A percentile compares a stretch with the other conserved stretches of the same genome.
Evolutionary conservation across 2,888 invertebrate species (phyloP).

Genomic region (Caenorhabditis imperialis): DNA sequence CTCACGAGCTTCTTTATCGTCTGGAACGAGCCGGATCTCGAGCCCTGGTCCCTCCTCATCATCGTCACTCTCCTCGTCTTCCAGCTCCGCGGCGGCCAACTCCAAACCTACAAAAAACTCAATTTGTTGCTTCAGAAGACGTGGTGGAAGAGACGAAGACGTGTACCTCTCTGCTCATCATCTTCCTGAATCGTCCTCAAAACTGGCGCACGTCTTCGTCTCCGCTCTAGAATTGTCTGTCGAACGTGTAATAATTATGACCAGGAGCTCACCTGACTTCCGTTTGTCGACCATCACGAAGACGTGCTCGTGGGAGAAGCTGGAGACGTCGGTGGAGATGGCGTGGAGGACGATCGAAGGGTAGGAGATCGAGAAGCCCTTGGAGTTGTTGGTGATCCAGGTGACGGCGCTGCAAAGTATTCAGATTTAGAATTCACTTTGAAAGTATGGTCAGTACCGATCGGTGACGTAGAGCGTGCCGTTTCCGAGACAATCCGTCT

Average conservation of each 20-base stretch:
- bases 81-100: conserved; percentile 56
- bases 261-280: conserved; percentile 58
- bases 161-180: conserved; percentile 52
- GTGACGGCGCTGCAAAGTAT: conserved; percentile 56
- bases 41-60: conserved; percentile 62
- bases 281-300: conserved; percentile 85
- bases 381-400: conserved; percentile 53
- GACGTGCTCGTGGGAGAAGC: conserved; percentile 84
- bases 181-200: conserved; percentile 61
- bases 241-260: conserved; percentile 7
- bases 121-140: too few species aligned
- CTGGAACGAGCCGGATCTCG: conserved; percentile 69
- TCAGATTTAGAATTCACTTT: neutral
- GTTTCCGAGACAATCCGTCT: conserved; percentile 63
- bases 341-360: conserved; percentile 86
- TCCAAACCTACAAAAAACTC: conserved; percentile 60
- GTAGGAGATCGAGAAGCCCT: conserved; percentile 85
- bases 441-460: conserved; percentile 37
- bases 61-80: conserved; percentile 51
- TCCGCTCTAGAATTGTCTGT: conserved; percentile 43
- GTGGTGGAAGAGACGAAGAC: conserved; percentile 30
- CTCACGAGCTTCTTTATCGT: conserved; percentile 62
- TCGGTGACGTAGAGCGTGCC: conserved; percentile 71
- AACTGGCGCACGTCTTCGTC: conserved; percentile 57
- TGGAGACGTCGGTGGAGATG: conserved; percentile 83